Evolutionary conservation across 2,113 vertebrate genomes (phyloP), one percentile per base, ranked within the genome.

Genomic region (Spea bombifrons): DNA sequence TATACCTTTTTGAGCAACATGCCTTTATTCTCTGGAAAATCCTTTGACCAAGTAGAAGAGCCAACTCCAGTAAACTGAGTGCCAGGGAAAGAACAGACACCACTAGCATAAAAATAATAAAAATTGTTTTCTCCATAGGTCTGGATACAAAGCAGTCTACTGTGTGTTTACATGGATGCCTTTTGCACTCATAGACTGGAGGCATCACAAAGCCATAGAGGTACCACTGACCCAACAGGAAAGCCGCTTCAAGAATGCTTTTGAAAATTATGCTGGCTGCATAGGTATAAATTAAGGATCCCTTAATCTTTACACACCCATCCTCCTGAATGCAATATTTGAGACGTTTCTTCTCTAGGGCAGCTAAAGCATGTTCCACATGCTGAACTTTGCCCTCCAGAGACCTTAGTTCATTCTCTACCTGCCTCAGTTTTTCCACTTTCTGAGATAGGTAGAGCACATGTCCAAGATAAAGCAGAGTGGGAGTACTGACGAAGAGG

Each of bases 121-220:
- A 98, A 86, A 98, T 94, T 3, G 94, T 97, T 88, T 99, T 99
- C 87, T 99, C 97, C 0, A 96, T 98, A 80, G 97, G 97, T 6
- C 97, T 92, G 0, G 97, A 99, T 83, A 99, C 94, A 12, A 93
- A 99, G 84, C 97, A 98, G 84, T 99, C 95, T 83, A 99, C 96
- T 0, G 66, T 88, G 7, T 99, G 92, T 16, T 95, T 96, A 47
- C 97, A 99, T 5, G 97, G 97, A 3, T 9, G 17, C 0, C 89
- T 85, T 17, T 87, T 76, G 82, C 97, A 99, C 81, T 94, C 94
- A 0, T 91, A 98, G 75, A 86, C 86, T 0, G 95, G 84, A 9
- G 84, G 63, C 83, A 99, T 94, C 71, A 92, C 85, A 88, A 98
- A 96, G 80, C 97, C 91, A 0, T 98, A 98, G 0, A 99, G 93